Evolutionary conservation across 2,113 vertebrate genomes (phyloP).

Genomic region (Hirundichthys speculiger): DNA sequence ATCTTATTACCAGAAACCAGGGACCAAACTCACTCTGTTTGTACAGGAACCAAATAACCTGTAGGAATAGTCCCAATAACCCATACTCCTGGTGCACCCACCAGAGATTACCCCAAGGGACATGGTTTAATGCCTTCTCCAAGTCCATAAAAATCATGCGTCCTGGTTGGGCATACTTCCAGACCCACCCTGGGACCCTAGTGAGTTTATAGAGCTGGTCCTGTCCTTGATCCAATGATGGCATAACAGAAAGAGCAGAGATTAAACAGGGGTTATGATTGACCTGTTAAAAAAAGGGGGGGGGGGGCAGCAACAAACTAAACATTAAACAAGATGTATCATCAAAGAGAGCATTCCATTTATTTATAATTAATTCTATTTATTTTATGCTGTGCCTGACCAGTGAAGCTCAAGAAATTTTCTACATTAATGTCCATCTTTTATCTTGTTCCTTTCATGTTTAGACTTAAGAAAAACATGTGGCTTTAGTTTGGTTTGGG

Average conservation of each 20-base stretch:
- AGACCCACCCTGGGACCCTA: too few relatives aligned
- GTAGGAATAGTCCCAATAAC: too few relatives aligned
- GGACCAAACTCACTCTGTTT: too few relatives aligned
- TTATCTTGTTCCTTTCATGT: conserved; percentile 23
- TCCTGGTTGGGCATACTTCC: too few relatives aligned
- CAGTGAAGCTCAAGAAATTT: conserved; percentile 10
- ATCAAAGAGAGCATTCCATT: neutral
- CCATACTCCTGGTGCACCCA: too few relatives aligned
- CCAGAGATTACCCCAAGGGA: too few relatives aligned
- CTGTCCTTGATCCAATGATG: too few relatives aligned
- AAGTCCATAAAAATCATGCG: too few relatives aligned
- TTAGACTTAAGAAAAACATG: conserved; percentile 11
- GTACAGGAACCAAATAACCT: too few relatives aligned
- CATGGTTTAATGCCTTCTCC: too few relatives aligned
- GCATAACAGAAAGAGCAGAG: neutral
- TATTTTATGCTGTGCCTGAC: conserved; percentile 4
- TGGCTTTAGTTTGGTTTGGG: conserved; percentile 6
- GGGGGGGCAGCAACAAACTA: neutral
- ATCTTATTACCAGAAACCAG: too few relatives aligned
- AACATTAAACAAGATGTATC: conserved; percentile 1
- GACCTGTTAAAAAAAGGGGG: neutral
- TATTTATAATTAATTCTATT: neutral
- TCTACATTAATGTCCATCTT: conserved; percentile 8
- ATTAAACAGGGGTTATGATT: neutral
- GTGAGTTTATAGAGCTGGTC: too few relatives aligned